Base-by-base conservation (phyloP, 2,888 invertebrate species). In the Anodontia alba region DNA sequence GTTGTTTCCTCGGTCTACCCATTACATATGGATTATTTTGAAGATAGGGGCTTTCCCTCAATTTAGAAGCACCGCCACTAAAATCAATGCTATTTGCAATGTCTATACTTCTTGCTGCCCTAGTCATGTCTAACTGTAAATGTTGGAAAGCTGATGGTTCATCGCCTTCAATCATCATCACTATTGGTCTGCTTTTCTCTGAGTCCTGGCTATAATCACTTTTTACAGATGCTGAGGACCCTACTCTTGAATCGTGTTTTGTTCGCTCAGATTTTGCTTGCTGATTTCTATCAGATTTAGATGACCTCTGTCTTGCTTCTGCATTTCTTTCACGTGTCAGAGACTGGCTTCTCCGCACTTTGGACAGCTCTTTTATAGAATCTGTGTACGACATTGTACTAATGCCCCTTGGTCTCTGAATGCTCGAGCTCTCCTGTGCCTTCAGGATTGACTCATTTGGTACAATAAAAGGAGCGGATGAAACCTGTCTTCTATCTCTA, bases 181-280 rank as follows among this genome's bases (percentile, higher is more conserved):
- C 62, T 12, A 62, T 2, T 17, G 62, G 31, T 62, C 62, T 3
- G 17, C 62, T 62, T 33, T 33, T 62, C 8, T 62, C 62, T 17
- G 62, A 62, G 20, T 62, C 62, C 33, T 62, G 62, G 17, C 62
- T 62, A 33, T 62, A 33, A 17, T 62, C 33, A 62, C 62, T 62
- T 20, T 17, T 23, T 1, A 33, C 31, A 17, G 62, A 62, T 62
- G 10, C 29, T 20, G 62, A 62, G 10, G 62, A 62, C 17, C 62
- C 62, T 7, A 33, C 12, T 33, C 62, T 62, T 20, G 31, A 7
- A 12, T 62, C 33, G 12, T 62, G 33, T n/a, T 57, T n/a, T 26
- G 15, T 7, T 26, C 26, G 57, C 38, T 38, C 38, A n/a, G n/a
- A n/a, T 7, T 42, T 7, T 42, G 42, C 8, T 29, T 57, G 57